A percentile compares a stretch with the other conserved stretches of the same genome.
phyloP scores from a whole-genome alignment of 2,797 vertebrate species.

The Agapornis canus region DNA sequence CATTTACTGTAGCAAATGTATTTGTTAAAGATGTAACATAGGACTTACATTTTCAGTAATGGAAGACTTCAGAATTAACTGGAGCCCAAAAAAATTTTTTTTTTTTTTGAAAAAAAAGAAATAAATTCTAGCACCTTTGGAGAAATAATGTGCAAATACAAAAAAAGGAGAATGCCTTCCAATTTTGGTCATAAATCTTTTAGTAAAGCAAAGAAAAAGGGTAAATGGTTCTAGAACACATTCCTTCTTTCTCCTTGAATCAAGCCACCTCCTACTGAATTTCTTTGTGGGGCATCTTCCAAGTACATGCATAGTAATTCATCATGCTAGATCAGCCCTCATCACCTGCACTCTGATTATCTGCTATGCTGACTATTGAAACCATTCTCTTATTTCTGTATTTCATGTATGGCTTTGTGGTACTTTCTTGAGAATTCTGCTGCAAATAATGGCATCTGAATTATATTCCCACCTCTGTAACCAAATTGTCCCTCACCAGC shows the following conservation, averaged over 20 bases:
- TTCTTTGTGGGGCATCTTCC: neutral
- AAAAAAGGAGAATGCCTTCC: neutral
- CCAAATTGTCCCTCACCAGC: neutral
- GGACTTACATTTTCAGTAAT: constrained; percentile 46
- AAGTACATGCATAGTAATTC: neutral
- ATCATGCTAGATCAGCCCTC: neutral
- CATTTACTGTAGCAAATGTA: constrained; percentile 35
- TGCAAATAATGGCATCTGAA: neutral
- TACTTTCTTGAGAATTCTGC: neutral
- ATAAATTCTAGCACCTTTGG: neutral
- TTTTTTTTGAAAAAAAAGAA: neutral
- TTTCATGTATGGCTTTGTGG: neutral
- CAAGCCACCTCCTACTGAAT: neutral
- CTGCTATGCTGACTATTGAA: neutral
- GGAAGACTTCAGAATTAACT: constrained; percentile 21
- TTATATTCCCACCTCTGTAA: neutral
- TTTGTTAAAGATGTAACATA: constrained; percentile 46
- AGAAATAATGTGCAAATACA: neutral
- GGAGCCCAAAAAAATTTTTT: neutral
- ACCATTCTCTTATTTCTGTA: neutral
- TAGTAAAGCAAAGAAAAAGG: neutral
- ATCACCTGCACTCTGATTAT: neutral
- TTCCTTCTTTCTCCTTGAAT: neutral
- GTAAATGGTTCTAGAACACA: neutral
- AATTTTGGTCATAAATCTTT: neutral